A percentile compares a stretch with the other conserved stretches of the same genome.
phyloP scores from a whole-genome alignment of 2,888 invertebrate genomes.

The Hesperia comma region DNA sequence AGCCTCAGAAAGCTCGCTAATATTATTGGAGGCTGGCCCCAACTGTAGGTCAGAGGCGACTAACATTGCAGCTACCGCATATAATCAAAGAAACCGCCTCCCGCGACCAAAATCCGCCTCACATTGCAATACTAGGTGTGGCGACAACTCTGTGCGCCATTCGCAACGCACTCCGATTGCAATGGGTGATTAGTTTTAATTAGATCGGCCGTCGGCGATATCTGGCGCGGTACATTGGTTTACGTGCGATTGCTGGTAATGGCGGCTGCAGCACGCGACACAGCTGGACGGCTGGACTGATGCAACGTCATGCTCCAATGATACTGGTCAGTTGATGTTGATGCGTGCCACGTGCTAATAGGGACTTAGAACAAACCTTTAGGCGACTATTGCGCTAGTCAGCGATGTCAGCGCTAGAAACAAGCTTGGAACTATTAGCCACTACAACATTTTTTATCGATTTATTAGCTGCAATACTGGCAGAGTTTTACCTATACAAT shows the following conservation, averaged over 20 bases:
- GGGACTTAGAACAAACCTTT: background rate
- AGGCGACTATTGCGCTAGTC: background rate
- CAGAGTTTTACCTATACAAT: no score
- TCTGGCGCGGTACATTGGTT: constrained; percentile 5
- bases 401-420: no score
- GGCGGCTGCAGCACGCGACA: background rate
- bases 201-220: background rate
- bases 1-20: no score
- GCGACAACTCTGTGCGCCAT: background rate
- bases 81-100: background rate
- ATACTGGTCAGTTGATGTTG: background rate
- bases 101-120: background rate
- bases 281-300: background rate
- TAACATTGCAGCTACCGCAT: background rate
- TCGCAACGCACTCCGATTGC: background rate
- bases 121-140: constrained; percentile 2
- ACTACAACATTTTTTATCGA: no score
- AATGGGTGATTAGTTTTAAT: constrained; percentile 15
- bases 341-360: background rate
- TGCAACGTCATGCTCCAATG: background rate
- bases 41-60: no score
- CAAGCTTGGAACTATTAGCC: no score
- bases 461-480: no score
- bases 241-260: constrained; percentile 6
- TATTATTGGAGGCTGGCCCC: no score